Percentiles rank a stretch among this genome's conserved stretches.
phyloP scores from a whole-genome alignment of 2,888 invertebrate genomes.

The Zygothrica quintamaculata region DNA sequence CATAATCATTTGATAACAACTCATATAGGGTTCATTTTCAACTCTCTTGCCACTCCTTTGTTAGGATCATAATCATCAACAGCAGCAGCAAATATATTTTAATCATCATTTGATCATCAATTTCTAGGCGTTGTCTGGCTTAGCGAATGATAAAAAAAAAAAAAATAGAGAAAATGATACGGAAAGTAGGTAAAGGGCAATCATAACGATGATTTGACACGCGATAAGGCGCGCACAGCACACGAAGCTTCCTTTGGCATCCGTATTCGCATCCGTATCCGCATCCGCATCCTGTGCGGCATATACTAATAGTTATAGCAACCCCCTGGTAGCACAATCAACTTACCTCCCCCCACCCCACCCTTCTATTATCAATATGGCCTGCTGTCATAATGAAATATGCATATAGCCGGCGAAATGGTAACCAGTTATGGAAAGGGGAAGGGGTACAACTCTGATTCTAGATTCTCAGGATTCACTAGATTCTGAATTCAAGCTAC shows the following conservation, averaged over 20 bases:
- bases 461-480: constrained; percentile 18
- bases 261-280: constrained; percentile 24
- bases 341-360: too few relatives aligned
- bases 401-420: constrained; percentile 57
- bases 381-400: constrained; percentile 73
- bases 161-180: not conserved
- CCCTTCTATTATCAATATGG: not conserved
- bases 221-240: constrained; percentile 72
- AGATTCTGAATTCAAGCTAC: not conserved
- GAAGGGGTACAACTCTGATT: constrained; percentile 17
- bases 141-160: constrained; percentile 50
- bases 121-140: constrained; percentile 55
- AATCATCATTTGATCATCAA: constrained; percentile 82
- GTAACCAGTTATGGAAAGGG: constrained; percentile 28
- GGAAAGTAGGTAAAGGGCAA: constrained; percentile 56
- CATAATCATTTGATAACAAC: constrained; percentile 67
- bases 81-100: constrained; percentile 65
- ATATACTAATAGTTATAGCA: too few relatives aligned
- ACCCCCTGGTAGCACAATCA: constrained; percentile 26
- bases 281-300: not conserved
- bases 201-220: constrained; percentile 82
- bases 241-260: constrained; percentile 27
- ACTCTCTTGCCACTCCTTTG: not conserved
- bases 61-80: constrained; percentile 16
- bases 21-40: constrained; percentile 15